Evolutionary conservation across 53 echinoderm and acorn worm species (phyloP).

Genomic region (Antedon mediterranea): DNA sequence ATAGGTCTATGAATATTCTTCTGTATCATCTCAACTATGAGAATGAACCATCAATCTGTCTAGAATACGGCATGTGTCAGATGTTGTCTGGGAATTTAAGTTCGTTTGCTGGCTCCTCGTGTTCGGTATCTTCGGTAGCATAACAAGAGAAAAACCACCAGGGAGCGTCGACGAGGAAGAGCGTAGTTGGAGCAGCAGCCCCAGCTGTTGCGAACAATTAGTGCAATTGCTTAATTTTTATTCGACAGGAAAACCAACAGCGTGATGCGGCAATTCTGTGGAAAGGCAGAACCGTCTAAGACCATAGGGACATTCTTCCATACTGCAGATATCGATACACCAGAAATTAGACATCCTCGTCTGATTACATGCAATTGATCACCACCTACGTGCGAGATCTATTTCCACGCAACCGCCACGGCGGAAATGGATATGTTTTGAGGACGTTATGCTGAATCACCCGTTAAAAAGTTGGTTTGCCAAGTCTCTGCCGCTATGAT

Average conservation of each 20-base stretch:
- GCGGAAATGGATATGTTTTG: not conserved
- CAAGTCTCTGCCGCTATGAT: not conserved
- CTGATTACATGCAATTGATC: not conserved
- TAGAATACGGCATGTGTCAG: not conserved
- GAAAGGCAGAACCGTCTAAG: not conserved
- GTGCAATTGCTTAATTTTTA: not conserved
- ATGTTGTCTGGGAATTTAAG: not conserved
- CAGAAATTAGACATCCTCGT: not conserved
- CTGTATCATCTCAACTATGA: not conserved
- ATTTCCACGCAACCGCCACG: not conserved
- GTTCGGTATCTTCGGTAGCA: not conserved
- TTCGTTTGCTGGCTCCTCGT: not conserved
- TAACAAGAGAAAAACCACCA: not conserved
- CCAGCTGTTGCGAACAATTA: conserved; percentile 1
- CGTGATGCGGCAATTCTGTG: not conserved
- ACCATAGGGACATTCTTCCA: not conserved
- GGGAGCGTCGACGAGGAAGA: not conserved
- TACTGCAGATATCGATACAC: not conserved
- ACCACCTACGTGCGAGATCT: not conserved
- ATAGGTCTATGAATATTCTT: not conserved
- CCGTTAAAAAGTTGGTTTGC: not conserved
- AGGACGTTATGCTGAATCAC: not conserved
- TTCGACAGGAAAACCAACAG: not conserved
- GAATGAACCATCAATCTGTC: not conserved
- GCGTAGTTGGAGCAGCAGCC: not conserved